Evolutionary conservation across 2,113 vertebrate genomes (phyloP).

Genomic region (Antidorcas marsupialis): DNA sequence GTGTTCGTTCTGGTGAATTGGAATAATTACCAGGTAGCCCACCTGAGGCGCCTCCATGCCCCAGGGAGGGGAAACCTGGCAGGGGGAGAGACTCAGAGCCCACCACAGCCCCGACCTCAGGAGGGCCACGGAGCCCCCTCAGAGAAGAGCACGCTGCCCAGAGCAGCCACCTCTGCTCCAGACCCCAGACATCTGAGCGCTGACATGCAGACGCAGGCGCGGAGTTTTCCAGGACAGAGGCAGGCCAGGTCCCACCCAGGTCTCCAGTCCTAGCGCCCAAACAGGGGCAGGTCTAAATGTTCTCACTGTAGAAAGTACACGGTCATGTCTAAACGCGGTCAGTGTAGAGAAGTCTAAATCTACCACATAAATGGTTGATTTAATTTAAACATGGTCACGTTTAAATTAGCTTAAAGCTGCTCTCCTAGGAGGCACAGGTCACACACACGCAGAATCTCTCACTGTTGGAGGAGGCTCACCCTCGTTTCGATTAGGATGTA

Average conservation of each 20-base stretch:
- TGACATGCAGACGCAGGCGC: neutral
- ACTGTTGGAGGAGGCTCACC: neutral
- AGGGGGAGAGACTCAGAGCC: neutral
- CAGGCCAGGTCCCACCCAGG: neutral
- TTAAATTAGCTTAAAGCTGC: neutral
- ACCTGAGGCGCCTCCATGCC: no score
- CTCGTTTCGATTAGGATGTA: neutral
- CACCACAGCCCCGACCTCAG: rapidly evolving
- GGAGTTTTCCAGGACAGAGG: neutral
- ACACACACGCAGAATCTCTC: neutral
- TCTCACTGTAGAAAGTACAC: neutral
- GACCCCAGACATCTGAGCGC: neutral
- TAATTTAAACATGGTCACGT: neutral
- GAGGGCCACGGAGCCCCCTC: neutral
- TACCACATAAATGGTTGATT: neutral
- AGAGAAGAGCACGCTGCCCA: neutral
- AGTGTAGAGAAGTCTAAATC: neutral
- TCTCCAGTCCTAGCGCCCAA: neutral
- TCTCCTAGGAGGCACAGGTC: neutral
- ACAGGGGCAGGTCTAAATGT: neutral
- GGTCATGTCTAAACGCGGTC: neutral
- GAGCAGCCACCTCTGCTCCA: neutral
- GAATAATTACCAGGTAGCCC: no score
- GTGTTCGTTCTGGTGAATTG: neutral
- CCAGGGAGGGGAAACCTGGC: no score